These are phyloP conservation scores for Lithophane leautieri DNA, from an alignment of 2,888 invertebrate species.

Conservation along the genomic window DNA sequence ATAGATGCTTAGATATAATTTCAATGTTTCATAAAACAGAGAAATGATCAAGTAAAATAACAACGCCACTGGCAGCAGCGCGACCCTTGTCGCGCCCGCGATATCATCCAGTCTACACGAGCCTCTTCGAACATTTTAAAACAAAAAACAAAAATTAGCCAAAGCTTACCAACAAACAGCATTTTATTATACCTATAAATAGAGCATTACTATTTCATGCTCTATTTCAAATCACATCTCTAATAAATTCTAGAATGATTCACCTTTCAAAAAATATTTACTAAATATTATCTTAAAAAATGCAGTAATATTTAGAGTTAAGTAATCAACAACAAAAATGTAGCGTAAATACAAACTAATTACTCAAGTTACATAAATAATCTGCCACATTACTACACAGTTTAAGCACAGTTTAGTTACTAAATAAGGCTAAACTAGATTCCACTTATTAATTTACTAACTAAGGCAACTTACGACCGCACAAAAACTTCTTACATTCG, in stretches of 20 bases:
- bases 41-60: too few relatives aligned
- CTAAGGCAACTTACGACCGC: constrained; percentile 8
- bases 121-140: too few relatives aligned
- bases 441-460: constrained; percentile 22
- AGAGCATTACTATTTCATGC: too few relatives aligned
- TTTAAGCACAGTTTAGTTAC: constrained; percentile 9
- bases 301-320: background rate
- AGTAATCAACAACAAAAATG: background rate
- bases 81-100: too few relatives aligned
- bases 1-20: background rate
- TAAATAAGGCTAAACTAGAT: constrained; percentile 36
- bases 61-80: too few relatives aligned
- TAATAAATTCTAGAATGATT: constrained; percentile 1
- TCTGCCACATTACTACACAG: background rate
- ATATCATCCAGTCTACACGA: too few relatives aligned
- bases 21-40: background rate
- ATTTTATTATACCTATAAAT: too few relatives aligned
- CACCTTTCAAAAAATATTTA: background rate
- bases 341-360: constrained; percentile 9
- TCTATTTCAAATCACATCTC: background rate
- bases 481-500: constrained; percentile 44
- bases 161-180: too few relatives aligned
- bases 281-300: background rate
- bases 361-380: background rate
- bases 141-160: too few relatives aligned